phyloP scores from a whole-genome alignment of 2,888 invertebrate species.

The Gryllus longicercus region DNA sequence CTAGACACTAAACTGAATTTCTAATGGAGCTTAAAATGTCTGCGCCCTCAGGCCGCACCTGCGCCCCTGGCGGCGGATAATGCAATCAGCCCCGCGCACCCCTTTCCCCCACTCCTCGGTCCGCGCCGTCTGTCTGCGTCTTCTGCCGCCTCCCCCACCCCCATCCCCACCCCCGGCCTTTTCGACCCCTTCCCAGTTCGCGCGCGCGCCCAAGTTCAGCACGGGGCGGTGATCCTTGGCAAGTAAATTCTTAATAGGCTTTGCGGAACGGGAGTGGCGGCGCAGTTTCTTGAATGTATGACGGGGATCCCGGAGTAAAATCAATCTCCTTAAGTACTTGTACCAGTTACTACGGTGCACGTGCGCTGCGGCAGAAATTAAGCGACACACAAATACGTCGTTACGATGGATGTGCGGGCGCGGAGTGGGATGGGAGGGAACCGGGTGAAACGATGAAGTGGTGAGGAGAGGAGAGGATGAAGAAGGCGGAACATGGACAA shows the following conservation, averaged over 20 bases:
- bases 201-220: background rate
- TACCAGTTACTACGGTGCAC: background rate
- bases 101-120: background rate
- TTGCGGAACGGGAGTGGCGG: background rate
- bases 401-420: background rate
- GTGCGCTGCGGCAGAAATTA: slow-evolving; percentile 5
- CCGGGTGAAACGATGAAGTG: background rate
- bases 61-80: slow-evolving; percentile 18
- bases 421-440: background rate
- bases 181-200: background rate
- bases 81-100: background rate
- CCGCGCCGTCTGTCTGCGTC: background rate
- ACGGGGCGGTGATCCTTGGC: background rate
- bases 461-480: background rate
- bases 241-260: slow-evolving; percentile 17
- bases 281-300: slow-evolving; percentile 17
- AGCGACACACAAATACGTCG: slow-evolving; percentile 17
- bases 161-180: background rate
- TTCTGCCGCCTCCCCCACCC: background rate
- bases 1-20: slow-evolving; percentile 30
- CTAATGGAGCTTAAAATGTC: slow-evolving; percentile 32
- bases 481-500: too few relatives aligned
- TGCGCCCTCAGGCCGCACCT: slow-evolving; percentile 24
- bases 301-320: background rate
- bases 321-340: slow-evolving; percentile 10